Conservation (phyloP, 2,113 vertebrate genomes). For the Cephalophus harveyi region DNA sequence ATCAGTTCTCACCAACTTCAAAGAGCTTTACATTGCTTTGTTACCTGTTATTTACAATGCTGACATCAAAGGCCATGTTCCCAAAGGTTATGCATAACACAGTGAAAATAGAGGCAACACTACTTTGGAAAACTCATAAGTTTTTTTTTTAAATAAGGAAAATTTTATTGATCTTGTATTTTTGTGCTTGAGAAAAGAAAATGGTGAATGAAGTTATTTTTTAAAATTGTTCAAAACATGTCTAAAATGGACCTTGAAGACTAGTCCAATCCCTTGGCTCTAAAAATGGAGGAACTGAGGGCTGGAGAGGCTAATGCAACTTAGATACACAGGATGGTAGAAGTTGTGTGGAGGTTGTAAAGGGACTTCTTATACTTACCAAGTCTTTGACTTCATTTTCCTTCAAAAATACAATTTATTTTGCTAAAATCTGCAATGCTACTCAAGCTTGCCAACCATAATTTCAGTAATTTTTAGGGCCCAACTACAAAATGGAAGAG, state of each 20-base stretch:
- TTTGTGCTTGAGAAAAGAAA: neutral
- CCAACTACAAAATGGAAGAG: constrained; percentile 7
- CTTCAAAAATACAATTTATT: neutral
- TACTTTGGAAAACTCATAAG: neutral
- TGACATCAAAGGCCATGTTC: neutral
- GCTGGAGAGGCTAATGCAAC: neutral
- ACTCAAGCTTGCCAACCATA: neutral
- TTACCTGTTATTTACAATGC: neutral
- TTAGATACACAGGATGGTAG: neutral
- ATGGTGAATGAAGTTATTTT: neutral
- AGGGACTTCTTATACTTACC: neutral
- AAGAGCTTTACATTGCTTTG: neutral
- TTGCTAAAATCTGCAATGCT: neutral
- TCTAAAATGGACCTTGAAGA: neutral
- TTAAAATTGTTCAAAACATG: neutral
- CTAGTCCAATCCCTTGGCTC: neutral
- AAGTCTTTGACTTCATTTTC: neutral
- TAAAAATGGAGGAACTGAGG: neutral
- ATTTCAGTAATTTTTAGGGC: neutral
- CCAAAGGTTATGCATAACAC: neutral
- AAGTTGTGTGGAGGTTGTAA: neutral
- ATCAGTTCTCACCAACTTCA: neutral
- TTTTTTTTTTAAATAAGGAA: neutral
- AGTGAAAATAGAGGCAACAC: neutral
- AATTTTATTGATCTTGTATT: constrained; percentile 13